Evolutionary conservation across 2,888 invertebrate species (phyloP), one percentile per base, ranked within the genome.

Genomic region (Bombyx huttoni): DNA sequence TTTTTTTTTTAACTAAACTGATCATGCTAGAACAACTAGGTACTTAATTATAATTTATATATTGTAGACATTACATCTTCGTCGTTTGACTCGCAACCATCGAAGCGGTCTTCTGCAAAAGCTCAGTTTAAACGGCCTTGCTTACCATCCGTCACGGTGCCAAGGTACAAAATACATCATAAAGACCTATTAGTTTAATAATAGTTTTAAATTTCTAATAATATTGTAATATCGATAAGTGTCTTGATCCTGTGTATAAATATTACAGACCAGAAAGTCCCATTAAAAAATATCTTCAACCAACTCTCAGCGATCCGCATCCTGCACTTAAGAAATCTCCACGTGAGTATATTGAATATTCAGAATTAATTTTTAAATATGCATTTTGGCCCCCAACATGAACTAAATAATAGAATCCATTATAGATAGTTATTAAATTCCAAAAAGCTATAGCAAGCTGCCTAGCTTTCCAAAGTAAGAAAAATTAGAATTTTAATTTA

Each of bases 251-350:
- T 13, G 14, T 53, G 13, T 14, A 55, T 48, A 24, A 54, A 34
- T 3, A 49, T 65, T 93, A 91, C 75, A 96, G 96, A 59, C 94
- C 96, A 10, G 95, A 95, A 24, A 94, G 94, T 68, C 93, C 93
- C 51, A 93, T 94, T 0, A 91, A 95, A 61, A 95, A 95, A 70
- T 96, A 93, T 75, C 79, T 96, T 53, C 94, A 94, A 12, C 95
- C 96, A 1, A 95, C 95, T 0, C 81, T 95, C 49, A 95, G 95
- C 24, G 95, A 96, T 81, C 92, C 91, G 6, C 89, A 89, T 63
- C 91, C 91, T 0, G 81, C 90, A 7, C 89, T 92, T 46, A 92
- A 89, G 62, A 87, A 93, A 73, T 82, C 91, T 50, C 73, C 91
- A 65, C 89, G 93, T 92, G 88, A 88, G 86, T 82, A 53, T 54